Evolutionary conservation across 2,888 invertebrate species (phyloP), one percentile per base, ranked within the genome.

Genomic region (Drosophila mayaguana): DNA sequence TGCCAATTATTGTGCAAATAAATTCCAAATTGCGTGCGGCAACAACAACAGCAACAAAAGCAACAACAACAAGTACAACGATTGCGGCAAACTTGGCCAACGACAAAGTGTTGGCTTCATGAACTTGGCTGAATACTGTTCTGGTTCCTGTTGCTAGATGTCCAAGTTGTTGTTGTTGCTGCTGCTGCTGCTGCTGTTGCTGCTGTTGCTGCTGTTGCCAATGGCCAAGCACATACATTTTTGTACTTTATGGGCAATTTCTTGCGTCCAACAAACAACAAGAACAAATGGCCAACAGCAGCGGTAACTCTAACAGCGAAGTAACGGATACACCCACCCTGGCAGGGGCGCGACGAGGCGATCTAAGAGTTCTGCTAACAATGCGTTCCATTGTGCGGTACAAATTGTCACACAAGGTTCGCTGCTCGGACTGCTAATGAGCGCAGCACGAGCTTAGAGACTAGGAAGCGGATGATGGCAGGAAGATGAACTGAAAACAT

Each of bases 1-100:
- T 88, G 89, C 89, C 89, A 85, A 85, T 85, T 85, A 85, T 88
- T 83, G 85, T 85, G 89, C 83, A 85, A 85, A 85, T 89, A 85
- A 85, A 85, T 89, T 85, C 85, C 80, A 82, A 89, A 85, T 85
- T 85, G 88, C 85, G 86, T 85, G 80, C 69, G 63, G 68, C 89
- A 86, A 72, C 70, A 64, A 32, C 42, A 51, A 28, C 88, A 85
- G 67, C 68, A 63, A 40, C 42, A 51, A 32, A 57, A 36, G n/a
- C 32, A 51, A 20, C 34, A 36, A 22, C 34, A 16, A 9, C 36
- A 36, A 50, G 38, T 18, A 18, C 48, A 18, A 32, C 18, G 48
- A 51, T 66, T 64, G 66, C 77, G 60, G 63, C 80, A 78, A 76
- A 53, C 61, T 54, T 72, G 61, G 50, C 50, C 67, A 71, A 61